These are phyloP conservation scores for Chalcis sispes DNA, from an alignment of 2,888 invertebrate genomes.

Conservation along the genomic window DNA sequence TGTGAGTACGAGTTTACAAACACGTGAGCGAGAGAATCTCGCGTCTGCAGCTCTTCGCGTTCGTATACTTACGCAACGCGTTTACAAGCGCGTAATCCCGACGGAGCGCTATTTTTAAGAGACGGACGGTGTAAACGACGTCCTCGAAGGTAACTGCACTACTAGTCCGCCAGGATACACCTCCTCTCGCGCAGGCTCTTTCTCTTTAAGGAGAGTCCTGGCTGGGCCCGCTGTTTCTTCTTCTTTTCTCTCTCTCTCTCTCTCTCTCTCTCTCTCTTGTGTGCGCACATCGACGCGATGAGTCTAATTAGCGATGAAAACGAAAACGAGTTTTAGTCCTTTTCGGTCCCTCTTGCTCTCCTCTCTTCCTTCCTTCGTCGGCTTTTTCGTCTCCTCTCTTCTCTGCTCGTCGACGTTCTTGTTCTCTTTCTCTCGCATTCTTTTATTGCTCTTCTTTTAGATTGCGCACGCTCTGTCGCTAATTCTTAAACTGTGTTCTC, in stretches of 20 bases:
- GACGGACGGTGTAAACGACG: background rate
- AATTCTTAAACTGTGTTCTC: slow-evolving; percentile 1
- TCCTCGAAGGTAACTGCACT: background rate
- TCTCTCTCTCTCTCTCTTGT: too few species aligned
- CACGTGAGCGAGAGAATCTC: too few species aligned
- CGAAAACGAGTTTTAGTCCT: slow-evolving; percentile 76
- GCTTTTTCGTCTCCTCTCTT: background rate
- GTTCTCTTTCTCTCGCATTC: background rate
- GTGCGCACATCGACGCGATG: slow-evolving; percentile 32
- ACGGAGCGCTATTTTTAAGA: slow-evolving; percentile 15
- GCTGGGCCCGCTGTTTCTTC: too few species aligned
- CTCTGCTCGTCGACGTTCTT: background rate
- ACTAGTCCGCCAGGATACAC: background rate
- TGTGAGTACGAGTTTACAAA: too few species aligned
- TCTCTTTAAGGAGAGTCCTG: background rate
- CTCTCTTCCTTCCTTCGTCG: slow-evolving; percentile 32
- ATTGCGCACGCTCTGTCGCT: slow-evolving; percentile 9
- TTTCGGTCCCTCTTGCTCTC: slow-evolving; percentile 60
- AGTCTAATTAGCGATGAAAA: slow-evolving; percentile 77
- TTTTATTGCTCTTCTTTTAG: slow-evolving; percentile 5
- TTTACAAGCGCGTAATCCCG: too few species aligned
- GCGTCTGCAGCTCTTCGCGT: background rate
- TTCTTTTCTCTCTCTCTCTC: too few species aligned
- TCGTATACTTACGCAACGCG: background rate
- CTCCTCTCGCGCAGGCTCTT: background rate